phyloP scores from a whole-genome alignment of 2,888 invertebrate species.

The Unio pictorum region DNA sequence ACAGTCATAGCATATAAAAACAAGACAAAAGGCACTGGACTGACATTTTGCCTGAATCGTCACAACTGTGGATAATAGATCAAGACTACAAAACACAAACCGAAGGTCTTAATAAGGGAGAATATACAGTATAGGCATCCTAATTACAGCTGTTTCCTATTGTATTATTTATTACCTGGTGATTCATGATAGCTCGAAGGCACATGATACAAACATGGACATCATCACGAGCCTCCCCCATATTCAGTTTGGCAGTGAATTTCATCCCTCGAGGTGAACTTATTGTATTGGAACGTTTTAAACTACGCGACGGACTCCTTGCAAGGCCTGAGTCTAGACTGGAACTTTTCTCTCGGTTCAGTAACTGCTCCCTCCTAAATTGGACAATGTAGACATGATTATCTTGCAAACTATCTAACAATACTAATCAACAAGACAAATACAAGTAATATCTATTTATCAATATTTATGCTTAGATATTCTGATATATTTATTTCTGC shows the following conservation, averaged over 20 bases:
- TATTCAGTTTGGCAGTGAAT: conserved; percentile 63
- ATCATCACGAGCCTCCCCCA: conserved; percentile 86
- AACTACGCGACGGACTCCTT: conserved; percentile 41
- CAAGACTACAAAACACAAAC: too few relatives aligned
- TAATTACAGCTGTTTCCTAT: too few relatives aligned
- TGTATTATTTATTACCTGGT: conserved; percentile 78
- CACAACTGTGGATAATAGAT: too few relatives aligned
- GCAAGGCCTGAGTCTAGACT: conserved; percentile 61
- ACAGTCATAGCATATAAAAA: too few relatives aligned
- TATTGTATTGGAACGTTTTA: conserved; percentile 63
- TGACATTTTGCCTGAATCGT: too few relatives aligned
- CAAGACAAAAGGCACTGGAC: too few relatives aligned
- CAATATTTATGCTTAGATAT: too few relatives aligned
- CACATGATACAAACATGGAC: conserved; percentile 99
- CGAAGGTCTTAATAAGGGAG: too few relatives aligned
- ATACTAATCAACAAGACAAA: not conserved
- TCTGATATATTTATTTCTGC: too few relatives aligned
- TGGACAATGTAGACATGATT: not conserved
- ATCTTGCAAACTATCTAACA: not conserved
- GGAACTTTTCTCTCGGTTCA: conserved; percentile 62
- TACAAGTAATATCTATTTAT: too few relatives aligned
- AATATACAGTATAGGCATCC: too few relatives aligned
- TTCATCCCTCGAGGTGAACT: conserved; percentile 59
- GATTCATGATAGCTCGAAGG: conserved; percentile 99
- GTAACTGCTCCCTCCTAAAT: conserved; percentile 60